Evolutionary conservation across 1,140 invertebrate species (phyloP).

Genomic region (Zaprionus ghesquierei): DNA sequence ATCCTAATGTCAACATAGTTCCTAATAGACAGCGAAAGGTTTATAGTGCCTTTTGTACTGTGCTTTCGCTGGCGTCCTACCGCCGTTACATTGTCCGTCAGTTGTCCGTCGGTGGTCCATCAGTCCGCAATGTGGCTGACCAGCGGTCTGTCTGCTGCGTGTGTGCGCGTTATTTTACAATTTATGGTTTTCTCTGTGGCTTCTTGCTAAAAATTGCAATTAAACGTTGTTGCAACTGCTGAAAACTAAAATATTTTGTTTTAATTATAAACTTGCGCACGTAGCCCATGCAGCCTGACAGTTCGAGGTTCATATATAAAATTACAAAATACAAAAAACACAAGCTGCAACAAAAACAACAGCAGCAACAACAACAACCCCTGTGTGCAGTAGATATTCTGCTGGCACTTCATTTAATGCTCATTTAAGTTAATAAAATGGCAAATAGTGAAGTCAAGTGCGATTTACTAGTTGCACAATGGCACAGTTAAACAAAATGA

Average conservation of each 20-base stretch:
- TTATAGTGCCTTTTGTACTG: neutral
- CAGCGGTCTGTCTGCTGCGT: neutral
- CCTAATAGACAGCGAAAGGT: neutral
- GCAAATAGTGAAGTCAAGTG: neutral
- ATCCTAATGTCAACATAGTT: neutral
- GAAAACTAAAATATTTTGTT: conserved; percentile 65
- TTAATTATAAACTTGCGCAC: conserved; percentile 57
- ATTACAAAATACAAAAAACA: neutral
- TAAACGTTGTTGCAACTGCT: conserved; percentile 38
- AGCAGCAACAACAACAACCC: neutral
- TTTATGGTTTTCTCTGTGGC: neutral
- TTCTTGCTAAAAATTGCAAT: conserved; percentile 44
- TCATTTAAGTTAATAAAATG: conserved; percentile 60
- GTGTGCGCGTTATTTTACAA: neutral
- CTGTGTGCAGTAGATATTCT: conserved; percentile 1
- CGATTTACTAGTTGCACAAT: conserved; percentile 12
- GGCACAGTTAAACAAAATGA: conserved; percentile 35
- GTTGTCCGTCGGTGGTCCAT: neutral
- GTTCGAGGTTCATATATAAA: conserved; percentile 41
- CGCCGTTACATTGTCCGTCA: too few relatives aligned
- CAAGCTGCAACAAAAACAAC: neutral
- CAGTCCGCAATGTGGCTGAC: neutral
- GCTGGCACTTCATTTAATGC: conserved; percentile 54
- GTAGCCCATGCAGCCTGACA: conserved; percentile 25
- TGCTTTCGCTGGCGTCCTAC: neutral